Conservation (phyloP, 2,113 vertebrate genomes). For the Anser brachyrhynchus region DNA sequence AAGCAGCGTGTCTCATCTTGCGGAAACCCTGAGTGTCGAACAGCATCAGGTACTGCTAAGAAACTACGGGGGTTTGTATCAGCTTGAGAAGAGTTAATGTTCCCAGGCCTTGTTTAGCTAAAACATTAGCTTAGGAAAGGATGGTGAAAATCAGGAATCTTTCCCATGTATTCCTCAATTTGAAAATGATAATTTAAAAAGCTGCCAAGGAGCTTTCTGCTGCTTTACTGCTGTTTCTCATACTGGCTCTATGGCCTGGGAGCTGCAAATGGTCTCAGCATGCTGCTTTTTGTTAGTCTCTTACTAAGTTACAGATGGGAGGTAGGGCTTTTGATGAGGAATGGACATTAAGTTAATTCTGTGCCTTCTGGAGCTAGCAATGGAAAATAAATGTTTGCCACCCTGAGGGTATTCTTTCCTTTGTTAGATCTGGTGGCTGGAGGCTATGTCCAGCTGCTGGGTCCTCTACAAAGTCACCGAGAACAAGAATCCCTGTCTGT, state of each 20-base stretch:
- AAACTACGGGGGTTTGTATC: not conserved
- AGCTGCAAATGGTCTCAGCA: accelerated
- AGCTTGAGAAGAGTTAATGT: not conserved
- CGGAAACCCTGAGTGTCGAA: slow-evolving; percentile 76
- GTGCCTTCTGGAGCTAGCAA: not conserved
- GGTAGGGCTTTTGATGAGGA: not conserved
- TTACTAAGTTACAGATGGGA: not conserved
- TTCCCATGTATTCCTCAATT: accelerated
- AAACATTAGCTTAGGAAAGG: not conserved
- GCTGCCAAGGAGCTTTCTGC: not conserved
- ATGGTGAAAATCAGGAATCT: accelerated
- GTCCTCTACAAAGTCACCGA: accelerated
- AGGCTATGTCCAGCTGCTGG: not conserved
- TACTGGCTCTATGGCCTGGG: accelerated
- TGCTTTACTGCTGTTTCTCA: not conserved
- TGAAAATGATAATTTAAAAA: not conserved
- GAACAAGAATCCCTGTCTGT: not conserved
- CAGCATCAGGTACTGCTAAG: not conserved
- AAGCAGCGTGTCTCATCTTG: not conserved
- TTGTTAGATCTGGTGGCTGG: not conserved
- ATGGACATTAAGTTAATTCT: not conserved
- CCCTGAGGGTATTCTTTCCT: not conserved
- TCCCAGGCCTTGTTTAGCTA: not conserved
- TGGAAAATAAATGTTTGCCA: not conserved
- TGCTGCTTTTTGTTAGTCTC: not conserved